Evolutionary conservation across 2,797 vertebrate genomes (phyloP).

Genomic region (Brachymystax lenok): DNA sequence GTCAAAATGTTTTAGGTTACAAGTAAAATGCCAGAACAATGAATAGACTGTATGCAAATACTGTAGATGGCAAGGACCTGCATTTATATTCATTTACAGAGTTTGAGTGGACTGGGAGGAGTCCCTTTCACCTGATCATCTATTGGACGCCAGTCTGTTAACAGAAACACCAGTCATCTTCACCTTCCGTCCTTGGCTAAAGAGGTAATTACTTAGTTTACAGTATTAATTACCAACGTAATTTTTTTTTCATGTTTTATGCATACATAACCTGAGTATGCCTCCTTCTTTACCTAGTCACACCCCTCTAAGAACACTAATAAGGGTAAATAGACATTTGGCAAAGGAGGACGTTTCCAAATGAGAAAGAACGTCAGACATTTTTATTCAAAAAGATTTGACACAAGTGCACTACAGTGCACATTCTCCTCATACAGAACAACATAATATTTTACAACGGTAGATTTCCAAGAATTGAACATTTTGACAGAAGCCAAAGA

Average conservation of each 20-base stretch:
- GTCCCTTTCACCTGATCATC: not conserved
- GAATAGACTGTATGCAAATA: not conserved
- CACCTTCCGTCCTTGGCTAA: not conserved
- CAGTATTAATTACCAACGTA: not conserved
- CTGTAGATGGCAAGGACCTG: not conserved
- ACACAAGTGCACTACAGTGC: slow-evolving; percentile 13
- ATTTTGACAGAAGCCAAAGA: slow-evolving; percentile 9
- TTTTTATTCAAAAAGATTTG: slow-evolving; percentile 33
- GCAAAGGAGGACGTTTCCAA: not conserved
- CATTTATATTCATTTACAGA: not conserved
- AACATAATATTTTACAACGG: slow-evolving; percentile 1
- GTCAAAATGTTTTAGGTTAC: slow-evolving; percentile 2
- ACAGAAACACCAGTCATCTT: not conserved
- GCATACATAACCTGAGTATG: not conserved
- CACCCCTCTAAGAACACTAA: not conserved
- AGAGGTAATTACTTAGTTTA: not conserved
- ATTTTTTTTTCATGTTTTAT: not conserved
- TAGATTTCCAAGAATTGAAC: slow-evolving; percentile 15
- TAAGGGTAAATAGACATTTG: not conserved
- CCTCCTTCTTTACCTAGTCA: not conserved
- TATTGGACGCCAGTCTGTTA: not conserved
- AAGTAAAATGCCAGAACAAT: slow-evolving; percentile 10
- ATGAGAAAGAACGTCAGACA: slow-evolving; percentile 20
- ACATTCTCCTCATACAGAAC: slow-evolving; percentile 3
- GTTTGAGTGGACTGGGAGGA: not conserved